Evolutionary conservation across 2,797 vertebrate genomes (phyloP).

Genomic region (Sphenopsis melanotis): DNA sequence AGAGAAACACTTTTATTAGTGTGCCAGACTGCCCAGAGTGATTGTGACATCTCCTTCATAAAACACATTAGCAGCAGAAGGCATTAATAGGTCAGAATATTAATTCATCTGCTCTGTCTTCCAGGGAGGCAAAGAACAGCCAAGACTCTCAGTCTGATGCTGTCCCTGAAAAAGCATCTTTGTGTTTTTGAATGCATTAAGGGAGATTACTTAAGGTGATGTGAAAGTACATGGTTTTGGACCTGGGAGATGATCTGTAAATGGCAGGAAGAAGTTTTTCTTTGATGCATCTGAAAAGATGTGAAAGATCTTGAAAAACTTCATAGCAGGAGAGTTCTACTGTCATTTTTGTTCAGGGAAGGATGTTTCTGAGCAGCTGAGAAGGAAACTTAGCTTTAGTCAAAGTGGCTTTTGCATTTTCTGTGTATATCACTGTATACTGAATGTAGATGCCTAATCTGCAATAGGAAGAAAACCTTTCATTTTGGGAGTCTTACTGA

Average conservation of each 20-base stretch:
- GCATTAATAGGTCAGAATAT: not conserved
- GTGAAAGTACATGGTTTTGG: not conserved
- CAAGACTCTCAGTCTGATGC: not conserved
- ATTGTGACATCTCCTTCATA: not conserved
- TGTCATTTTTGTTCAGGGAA: not conserved
- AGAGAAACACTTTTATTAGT: not conserved
- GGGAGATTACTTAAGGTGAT: not conserved
- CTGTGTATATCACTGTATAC: not conserved
- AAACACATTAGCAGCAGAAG: not conserved
- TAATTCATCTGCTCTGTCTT: not conserved
- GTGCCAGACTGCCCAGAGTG: not conserved
- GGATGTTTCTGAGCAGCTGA: not conserved
- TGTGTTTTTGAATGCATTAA: not conserved
- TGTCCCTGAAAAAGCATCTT: constrained; percentile 7
- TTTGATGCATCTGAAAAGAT: not conserved
- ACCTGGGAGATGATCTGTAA: not conserved
- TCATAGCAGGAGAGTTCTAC: not conserved
- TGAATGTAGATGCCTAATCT: not conserved
- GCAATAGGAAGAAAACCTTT: not conserved
- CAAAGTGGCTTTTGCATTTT: not conserved
- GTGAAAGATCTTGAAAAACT: not conserved
- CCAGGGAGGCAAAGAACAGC: not conserved
- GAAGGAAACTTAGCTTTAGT: not conserved
- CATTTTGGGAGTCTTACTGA: not conserved
- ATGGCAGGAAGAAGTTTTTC: not conserved